These are phyloP conservation scores for Dromococcyx pavoninus DNA, from an alignment of 2,797 vertebrate species.

Conservation along the genomic window DNA sequence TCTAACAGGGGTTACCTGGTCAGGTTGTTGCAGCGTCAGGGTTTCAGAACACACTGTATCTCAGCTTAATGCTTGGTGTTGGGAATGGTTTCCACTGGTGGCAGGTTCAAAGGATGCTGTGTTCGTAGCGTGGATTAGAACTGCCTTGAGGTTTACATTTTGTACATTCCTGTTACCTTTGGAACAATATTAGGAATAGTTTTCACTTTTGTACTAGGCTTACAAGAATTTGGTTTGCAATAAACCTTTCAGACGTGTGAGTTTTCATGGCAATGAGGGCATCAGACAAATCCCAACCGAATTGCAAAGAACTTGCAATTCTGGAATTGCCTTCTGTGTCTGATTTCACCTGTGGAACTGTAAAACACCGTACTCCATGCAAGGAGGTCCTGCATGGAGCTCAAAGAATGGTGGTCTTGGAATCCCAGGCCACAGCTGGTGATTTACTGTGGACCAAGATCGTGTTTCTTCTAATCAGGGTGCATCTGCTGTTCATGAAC, in stretches of 20 bases:
- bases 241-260: not conserved
- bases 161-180: constrained; percentile 39
- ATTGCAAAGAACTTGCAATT: not conserved
- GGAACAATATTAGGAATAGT: not conserved
- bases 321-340: not conserved
- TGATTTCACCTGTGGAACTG: not conserved
- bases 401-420: not conserved
- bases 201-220: not conserved
- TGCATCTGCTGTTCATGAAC: constrained; percentile 25
- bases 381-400: constrained; percentile 3
- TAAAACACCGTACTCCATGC: not conserved
- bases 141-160: not conserved
- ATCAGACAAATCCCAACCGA: not conserved
- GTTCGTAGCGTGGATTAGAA: not conserved
- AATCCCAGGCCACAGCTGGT: constrained; percentile 40
- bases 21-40: not conserved
- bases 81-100: not conserved
- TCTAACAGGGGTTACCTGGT: not conserved
- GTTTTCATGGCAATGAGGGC: not conserved
- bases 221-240: constrained; percentile 13
- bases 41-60: not conserved
- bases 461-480: constrained; percentile 43
- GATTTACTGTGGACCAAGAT: constrained; percentile 35
- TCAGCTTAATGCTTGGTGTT: not conserved
- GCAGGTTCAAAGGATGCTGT: not conserved